These are phyloP conservation scores for Sericinus montela DNA, from an alignment of 2,888 invertebrate genomes.

Conservation along the genomic window DNA sequence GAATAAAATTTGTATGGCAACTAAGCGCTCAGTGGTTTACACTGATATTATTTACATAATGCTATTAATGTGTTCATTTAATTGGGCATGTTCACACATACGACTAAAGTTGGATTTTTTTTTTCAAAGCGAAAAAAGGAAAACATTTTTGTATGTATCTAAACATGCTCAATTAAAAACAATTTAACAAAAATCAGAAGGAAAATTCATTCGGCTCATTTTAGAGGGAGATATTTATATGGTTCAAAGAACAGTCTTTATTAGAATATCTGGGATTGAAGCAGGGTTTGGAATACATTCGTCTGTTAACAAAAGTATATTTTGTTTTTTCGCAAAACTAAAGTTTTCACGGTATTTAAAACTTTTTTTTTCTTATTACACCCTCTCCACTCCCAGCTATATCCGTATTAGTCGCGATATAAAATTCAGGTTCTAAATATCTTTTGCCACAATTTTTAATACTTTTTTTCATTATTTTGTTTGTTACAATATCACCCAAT, in stretches of 20 bases:
- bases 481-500: conserved; percentile 71
- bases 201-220: not conserved
- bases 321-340: too few relatives aligned
- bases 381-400: not conserved
- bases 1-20: conserved; percentile 74
- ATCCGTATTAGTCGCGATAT: conserved; percentile 43
- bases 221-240: conserved; percentile 27
- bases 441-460: conserved; percentile 67
- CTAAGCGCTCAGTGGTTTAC: conserved; percentile 68
- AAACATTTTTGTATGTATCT: not conserved
- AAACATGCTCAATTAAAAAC: conserved; percentile 8
- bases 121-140: not conserved
- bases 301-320: too few relatives aligned
- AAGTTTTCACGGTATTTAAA: not conserved
- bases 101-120: too few relatives aligned
- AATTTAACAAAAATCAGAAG: not conserved
- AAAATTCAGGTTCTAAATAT: conserved; percentile 45
- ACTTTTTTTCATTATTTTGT: conserved; percentile 36
- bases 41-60: conserved; percentile 70
- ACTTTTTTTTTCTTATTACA: not conserved
- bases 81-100: conserved; percentile 13
- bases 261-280: conserved; percentile 14
- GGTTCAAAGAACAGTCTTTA: conserved; percentile 64
- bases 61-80: conserved; percentile 20
- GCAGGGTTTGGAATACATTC: too few relatives aligned